phyloP scores from a whole-genome alignment of 2,797 vertebrate genomes.

The Mormyrus proboscirostris region DNA sequence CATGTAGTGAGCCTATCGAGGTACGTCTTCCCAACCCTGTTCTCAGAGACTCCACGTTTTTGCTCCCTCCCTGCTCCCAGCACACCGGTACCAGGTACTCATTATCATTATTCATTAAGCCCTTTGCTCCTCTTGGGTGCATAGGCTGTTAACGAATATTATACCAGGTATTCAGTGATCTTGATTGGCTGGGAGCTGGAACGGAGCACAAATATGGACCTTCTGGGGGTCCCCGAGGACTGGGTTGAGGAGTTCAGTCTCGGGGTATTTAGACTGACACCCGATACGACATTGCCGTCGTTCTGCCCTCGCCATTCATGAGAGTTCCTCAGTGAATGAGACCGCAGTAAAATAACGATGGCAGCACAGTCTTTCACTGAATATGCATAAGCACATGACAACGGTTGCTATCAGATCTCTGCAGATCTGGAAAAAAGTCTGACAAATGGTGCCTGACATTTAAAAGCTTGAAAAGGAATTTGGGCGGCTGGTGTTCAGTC shows the following conservation, averaged over 20 bases:
- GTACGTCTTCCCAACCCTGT: neutral
- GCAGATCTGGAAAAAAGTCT: neutral
- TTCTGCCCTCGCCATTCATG: neutral
- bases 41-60: neutral
- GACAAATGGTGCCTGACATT: conserved; percentile 11
- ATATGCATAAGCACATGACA: neutral
- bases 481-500: neutral
- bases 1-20: neutral
- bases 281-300: neutral
- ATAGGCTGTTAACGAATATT: neutral
- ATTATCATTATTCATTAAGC: no score
- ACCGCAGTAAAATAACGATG: neutral
- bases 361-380: neutral
- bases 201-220: neutral
- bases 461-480: neutral
- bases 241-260: neutral
- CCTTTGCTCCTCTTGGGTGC: no score
- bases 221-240: neutral
- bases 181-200: neutral
- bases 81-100: neutral
- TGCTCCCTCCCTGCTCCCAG: neutral
- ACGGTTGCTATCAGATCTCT: neutral
- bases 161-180: neutral
- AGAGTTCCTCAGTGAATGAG: neutral
- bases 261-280: neutral